phyloP scores from a whole-genome alignment of 2,113 vertebrate genomes.

The Phalacrocorax aristotelis region DNA sequence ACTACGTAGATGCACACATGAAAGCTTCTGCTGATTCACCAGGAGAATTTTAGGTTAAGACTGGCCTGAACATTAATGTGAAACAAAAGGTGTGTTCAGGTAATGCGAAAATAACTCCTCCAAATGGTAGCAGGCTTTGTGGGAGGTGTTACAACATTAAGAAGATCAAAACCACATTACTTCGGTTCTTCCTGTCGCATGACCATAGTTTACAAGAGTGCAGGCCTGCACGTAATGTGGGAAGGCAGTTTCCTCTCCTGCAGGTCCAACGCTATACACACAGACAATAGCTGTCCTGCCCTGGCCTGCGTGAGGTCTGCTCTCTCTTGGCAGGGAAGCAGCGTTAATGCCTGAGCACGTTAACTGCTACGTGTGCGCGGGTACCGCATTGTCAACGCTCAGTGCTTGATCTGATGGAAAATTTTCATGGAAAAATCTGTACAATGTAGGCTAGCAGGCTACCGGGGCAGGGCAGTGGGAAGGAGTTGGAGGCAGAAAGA shows the following conservation, averaged over 20 bases:
- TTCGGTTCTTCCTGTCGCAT: background rate
- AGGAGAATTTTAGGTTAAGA: background rate
- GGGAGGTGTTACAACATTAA: background rate
- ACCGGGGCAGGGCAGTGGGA: background rate
- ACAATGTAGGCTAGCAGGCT: background rate
- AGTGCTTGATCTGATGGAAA: background rate
- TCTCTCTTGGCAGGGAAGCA: background rate
- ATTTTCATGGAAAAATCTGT: background rate
- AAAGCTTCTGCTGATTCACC: background rate
- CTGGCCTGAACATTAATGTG: background rate
- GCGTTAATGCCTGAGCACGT: background rate
- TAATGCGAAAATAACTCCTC: background rate
- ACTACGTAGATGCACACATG: background rate
- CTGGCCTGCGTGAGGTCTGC: background rate
- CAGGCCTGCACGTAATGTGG: background rate
- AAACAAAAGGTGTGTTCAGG: background rate
- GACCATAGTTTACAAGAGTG: background rate
- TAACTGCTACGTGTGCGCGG: rapidly evolving
- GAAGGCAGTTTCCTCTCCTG: background rate
- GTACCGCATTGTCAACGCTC: background rate
- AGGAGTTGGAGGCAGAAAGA: background rate
- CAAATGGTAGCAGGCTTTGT: background rate
- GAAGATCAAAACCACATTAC: background rate
- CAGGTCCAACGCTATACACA: background rate
- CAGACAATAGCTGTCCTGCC: background rate